These are phyloP conservation scores for Strigops habroptila DNA, from an alignment of 2,113 vertebrate genomes.

Conservation along the genomic window DNA sequence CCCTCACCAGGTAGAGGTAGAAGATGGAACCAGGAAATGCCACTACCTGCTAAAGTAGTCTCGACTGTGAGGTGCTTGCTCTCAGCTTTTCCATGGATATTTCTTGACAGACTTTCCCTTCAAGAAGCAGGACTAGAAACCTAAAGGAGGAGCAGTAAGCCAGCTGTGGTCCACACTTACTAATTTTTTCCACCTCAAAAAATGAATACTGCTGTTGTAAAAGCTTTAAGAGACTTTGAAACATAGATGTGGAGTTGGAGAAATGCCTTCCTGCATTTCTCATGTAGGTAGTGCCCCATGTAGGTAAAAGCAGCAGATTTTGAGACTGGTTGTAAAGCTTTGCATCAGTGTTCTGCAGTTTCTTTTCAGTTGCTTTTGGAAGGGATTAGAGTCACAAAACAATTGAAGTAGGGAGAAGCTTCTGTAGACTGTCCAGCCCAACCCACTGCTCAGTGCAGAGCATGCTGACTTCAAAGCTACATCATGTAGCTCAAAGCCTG, in stretches of 20 bases:
- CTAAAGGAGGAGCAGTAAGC: background rate
- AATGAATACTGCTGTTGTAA: background rate
- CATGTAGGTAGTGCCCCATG: fast-evolving
- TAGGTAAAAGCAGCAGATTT: background rate
- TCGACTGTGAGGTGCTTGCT: background rate
- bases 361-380: background rate
- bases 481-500: background rate
- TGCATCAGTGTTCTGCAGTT: background rate
- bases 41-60: background rate
- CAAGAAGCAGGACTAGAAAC: background rate
- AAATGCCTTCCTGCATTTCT: background rate
- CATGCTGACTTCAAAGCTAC: background rate
- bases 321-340: background rate
- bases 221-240: background rate
- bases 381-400: background rate
- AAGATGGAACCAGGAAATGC: background rate
- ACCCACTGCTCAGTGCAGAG: fast-evolving
- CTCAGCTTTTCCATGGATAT: background rate
- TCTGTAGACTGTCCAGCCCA: background rate
- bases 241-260: background rate
- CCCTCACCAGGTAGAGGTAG: background rate
- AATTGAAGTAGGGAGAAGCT: background rate
- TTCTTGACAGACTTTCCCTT: background rate
- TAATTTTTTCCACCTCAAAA: background rate
- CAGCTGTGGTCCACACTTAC: background rate